Percentiles rank a stretch among this genome's conserved stretches.
Conservation (phyloP, 2,113 vertebrate species). For the Solea senegalensis region DNA sequence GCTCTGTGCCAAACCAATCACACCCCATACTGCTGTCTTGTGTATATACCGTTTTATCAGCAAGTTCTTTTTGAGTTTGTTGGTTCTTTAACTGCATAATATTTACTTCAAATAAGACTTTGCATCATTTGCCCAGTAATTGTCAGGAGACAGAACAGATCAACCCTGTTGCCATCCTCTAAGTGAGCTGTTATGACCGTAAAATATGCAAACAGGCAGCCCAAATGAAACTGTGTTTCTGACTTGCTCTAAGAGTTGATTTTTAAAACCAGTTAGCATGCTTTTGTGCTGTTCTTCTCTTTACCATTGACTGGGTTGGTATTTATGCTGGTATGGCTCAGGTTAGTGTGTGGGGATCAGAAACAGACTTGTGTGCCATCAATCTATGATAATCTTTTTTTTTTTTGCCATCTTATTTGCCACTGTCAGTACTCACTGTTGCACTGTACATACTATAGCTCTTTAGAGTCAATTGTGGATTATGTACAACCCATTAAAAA, state of each 20-base stretch:
- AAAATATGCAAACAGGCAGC: constrained; percentile 66
- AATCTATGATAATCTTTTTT: constrained; percentile 12
- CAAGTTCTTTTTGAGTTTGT: neutral
- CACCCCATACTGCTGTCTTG: constrained; percentile 43
- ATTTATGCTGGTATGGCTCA: constrained; percentile 54
- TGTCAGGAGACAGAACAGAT: neutral
- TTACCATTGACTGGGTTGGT: constrained; percentile 66
- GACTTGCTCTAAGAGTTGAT: constrained; percentile 50
- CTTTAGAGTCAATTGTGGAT: constrained; percentile 40
- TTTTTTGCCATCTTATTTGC: constrained; percentile 29
- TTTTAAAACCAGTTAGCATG: constrained; percentile 74
- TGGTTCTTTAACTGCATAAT: neutral
- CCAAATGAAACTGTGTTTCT: constrained; percentile 65
- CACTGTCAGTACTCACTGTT: constrained; percentile 39
- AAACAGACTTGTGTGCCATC: constrained; percentile 52
- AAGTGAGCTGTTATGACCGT: constrained; percentile 18
- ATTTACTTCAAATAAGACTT: constrained; percentile 7
- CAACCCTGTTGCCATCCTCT: constrained; percentile 7
- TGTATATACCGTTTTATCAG: constrained; percentile 66
- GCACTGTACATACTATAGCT: constrained; percentile 72
- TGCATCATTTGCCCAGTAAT: constrained; percentile 16
- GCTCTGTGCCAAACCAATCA: constrained; percentile 58
- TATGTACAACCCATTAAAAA: constrained; percentile 40
- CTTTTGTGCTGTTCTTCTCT: constrained; percentile 64
- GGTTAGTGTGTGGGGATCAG: constrained; percentile 29